Conservation (phyloP, 2,113 vertebrate genomes). For the Zootoca vivipara region DNA sequence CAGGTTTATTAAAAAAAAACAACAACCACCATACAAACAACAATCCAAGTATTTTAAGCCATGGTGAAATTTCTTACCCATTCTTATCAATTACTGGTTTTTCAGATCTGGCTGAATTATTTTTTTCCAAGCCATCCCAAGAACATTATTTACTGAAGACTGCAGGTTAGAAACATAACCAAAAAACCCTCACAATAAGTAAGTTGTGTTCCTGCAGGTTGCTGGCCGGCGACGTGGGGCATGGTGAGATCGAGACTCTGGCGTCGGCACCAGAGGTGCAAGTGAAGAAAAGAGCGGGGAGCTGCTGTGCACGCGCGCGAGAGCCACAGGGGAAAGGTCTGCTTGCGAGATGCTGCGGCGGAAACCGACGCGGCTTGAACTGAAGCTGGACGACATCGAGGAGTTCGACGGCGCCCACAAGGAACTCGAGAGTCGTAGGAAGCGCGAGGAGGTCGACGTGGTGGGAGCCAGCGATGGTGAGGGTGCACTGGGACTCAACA, state of each 20-base stretch:
- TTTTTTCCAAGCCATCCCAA: neutral
- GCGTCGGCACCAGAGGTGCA: too few species aligned
- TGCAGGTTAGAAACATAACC: neutral
- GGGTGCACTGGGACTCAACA: constrained; percentile 73
- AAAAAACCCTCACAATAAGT: too few species aligned
- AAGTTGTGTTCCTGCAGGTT: too few species aligned
- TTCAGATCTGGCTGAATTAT: too few species aligned
- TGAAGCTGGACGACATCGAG: constrained; percentile 95
- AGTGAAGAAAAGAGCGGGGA: neutral
- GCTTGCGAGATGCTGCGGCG: constrained; percentile 84
- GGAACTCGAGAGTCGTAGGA: constrained; percentile 92
- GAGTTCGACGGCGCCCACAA: constrained; percentile 94
- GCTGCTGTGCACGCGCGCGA: neutral
- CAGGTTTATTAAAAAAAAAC: too few species aligned
- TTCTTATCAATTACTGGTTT: neutral
- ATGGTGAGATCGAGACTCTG: neutral
- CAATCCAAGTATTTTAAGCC: neutral
- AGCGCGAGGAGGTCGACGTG: constrained; percentile 87
- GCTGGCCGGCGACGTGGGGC: neutral
- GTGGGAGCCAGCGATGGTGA: constrained; percentile 80
- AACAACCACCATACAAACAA: too few species aligned
- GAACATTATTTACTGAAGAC: neutral
- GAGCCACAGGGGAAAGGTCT: too few species aligned
- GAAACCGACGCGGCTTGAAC: constrained; percentile 94
- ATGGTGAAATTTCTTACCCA: neutral